Conservation (phyloP, 2,797 vertebrate species). For the Coilia nasus region DNA sequence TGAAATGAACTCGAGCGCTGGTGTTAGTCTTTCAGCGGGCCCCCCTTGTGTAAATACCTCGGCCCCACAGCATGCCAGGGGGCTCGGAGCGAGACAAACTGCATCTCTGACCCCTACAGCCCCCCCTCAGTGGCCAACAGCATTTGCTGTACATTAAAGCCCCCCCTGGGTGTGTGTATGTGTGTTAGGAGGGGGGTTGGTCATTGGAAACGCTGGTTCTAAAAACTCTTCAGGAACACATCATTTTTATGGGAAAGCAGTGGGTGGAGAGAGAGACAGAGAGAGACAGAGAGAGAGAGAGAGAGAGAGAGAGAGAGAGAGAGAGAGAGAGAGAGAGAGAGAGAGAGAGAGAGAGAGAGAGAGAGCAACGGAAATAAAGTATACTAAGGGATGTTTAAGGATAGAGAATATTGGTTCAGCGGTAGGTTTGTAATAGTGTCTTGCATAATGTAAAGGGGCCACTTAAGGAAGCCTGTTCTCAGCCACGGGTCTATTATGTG, state of each 20-base stretch:
- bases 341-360: not conserved
- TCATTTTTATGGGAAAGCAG: conserved; percentile 40
- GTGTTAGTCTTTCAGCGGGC: not conserved
- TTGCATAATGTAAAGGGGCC: not conserved
- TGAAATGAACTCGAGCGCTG: conserved; percentile 20
- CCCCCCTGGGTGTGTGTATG: not conserved
- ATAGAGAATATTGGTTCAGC: not conserved
- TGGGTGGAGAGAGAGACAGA: conserved; percentile 24
- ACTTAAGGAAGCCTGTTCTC: not conserved
- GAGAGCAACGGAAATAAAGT: not conserved
- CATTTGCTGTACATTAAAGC: not conserved
- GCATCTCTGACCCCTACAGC: not conserved
- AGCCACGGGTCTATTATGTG: not conserved
- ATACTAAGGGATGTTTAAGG: not conserved
- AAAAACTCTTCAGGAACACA: conserved; percentile 25
- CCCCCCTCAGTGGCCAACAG: not conserved
- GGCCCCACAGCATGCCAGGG: not conserved
- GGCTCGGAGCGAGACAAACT: not conserved
- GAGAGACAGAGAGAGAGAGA: not conserved
- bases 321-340: too few species aligned
- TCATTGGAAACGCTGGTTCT: not conserved
- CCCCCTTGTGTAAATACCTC: conserved; percentile 17
- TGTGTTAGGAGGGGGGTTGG: too few species aligned
- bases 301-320: not conserved
- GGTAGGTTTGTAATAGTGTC: not conserved